phyloP scores from a whole-genome alignment of 2,797 vertebrate genomes.

The Poliocrania exsul region DNA sequence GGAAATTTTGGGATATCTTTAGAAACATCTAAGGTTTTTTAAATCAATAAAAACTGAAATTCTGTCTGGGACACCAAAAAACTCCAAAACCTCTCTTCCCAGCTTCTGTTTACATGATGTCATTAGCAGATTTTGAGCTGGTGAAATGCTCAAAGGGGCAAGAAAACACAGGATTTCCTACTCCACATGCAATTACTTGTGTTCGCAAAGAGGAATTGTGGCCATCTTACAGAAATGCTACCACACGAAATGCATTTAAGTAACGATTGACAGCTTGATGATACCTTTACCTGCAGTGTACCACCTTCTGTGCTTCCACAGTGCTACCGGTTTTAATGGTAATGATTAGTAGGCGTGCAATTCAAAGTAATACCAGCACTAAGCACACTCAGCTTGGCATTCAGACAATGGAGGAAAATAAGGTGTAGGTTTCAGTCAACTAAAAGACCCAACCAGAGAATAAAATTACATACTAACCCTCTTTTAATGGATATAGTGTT shows the following conservation, averaged over 20 bases:
- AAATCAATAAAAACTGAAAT: neutral
- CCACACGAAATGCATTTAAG: neutral
- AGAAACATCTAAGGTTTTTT: neutral
- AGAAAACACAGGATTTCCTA: neutral
- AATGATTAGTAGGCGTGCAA: neutral
- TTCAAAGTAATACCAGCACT: neutral
- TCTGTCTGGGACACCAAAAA: neutral
- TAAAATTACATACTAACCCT: neutral
- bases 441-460: neutral
- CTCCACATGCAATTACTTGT: neutral
- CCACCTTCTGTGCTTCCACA: neutral
- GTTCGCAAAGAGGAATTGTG: neutral
- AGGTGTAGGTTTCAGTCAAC: neutral
- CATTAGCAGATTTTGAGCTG: neutral
- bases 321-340: neutral
- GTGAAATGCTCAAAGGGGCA: neutral
- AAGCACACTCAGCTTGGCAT: neutral
- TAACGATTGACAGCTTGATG: neutral
- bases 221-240: neutral
- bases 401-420: neutral
- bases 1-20: neutral
- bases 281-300: neutral
- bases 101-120: neutral
- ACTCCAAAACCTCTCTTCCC: accelerated
- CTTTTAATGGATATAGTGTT: neutral